Conservation (phyloP, 2,888 invertebrate species). For the Ellobium chinense region DNA sequence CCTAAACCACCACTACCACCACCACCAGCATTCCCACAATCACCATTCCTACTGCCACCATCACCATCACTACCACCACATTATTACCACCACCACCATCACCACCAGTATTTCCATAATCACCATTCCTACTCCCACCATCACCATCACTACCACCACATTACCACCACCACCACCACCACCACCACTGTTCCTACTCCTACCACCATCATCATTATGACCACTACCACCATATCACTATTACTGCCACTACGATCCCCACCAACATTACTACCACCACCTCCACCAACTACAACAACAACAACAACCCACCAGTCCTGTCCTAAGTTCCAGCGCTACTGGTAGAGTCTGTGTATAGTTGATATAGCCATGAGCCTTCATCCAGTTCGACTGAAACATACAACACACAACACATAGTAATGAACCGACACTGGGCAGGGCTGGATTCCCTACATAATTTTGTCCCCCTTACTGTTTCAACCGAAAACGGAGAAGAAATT, state of each 20-base stretch:
- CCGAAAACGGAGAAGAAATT: no score
- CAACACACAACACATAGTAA: no score
- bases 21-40: slow-evolving; percentile 28
- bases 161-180: neutral
- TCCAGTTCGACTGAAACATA: no score
- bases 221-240: neutral
- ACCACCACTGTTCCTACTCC: neutral
- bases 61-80: neutral
- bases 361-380: no score
- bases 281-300: neutral
- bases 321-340: no score
- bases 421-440: no score
- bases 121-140: neutral
- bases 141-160: neutral
- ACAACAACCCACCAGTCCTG: no score
- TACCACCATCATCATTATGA: neutral
- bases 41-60: slow-evolving; percentile 14
- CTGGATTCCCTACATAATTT: no score
- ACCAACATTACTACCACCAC: slow-evolving; percentile 6
- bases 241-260: neutral
- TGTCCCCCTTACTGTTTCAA: no score
- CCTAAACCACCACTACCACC: neutral
- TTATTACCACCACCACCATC: neutral
- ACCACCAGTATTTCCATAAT: slow-evolving; percentile 18
- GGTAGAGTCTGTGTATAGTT: no score